Percentiles rank a stretch among this genome's conserved stretches.
Conservation (phyloP, 2,113 vertebrate genomes). For the Bothrops jararaca region DNA sequence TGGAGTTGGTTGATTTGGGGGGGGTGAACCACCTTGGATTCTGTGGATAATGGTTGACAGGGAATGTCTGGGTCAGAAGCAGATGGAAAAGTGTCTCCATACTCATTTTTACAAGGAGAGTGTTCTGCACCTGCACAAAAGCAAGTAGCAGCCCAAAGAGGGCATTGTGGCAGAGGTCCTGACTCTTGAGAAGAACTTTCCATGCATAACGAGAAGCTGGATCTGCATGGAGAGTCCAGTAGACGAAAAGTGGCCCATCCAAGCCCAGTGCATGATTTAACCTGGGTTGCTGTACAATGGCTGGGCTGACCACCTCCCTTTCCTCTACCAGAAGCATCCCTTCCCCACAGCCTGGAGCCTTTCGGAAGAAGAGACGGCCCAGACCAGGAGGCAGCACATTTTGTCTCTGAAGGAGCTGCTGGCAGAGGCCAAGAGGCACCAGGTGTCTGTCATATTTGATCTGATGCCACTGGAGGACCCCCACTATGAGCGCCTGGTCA, state of each 20-base stretch:
- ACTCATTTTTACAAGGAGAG: background rate
- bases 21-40: background rate
- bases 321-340: slow-evolving; percentile 73
- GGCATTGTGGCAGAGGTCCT: background rate
- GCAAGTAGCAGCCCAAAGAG: background rate
- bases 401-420: slow-evolving; percentile 72
- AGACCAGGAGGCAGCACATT: slow-evolving; percentile 70
- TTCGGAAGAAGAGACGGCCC: slow-evolving; percentile 59
- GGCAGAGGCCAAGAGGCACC: slow-evolving; percentile 65
- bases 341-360: slow-evolving; percentile 74
- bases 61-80: background rate
- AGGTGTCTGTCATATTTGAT: slow-evolving; percentile 86
- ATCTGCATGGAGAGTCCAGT: background rate
- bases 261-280: background rate
- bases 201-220: background rate
- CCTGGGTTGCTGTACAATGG: background rate
- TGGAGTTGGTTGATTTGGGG: background rate
- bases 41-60: too few relatives aligned
- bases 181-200: background rate
- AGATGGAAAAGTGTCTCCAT: background rate
- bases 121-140: background rate
- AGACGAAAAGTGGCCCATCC: background rate
- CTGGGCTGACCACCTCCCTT: background rate
- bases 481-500: slow-evolving; percentile 66
- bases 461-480: slow-evolving; percentile 71